Percentiles rank a stretch among this genome's conserved stretches.
phyloP scores from a whole-genome alignment of 1,140 invertebrate species.

The Bombus terrestris region DNA sequence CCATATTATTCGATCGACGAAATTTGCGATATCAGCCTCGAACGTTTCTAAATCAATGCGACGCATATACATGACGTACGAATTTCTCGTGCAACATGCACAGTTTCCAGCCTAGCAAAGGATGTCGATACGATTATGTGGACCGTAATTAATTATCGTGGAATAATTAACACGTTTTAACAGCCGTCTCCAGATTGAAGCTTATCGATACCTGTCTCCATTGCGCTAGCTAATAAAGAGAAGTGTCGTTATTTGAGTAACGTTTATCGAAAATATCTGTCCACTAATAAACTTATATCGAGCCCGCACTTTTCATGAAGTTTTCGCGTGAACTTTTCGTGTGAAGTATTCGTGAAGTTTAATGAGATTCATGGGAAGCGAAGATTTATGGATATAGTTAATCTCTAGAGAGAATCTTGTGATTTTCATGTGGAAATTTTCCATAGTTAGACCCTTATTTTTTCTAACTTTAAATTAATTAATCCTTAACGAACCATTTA shows the following conservation, averaged over 20 bases:
- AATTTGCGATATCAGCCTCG: neutral
- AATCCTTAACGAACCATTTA: neutral
- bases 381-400: neutral
- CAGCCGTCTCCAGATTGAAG: neutral
- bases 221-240: neutral
- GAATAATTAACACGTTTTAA: constrained; percentile 39
- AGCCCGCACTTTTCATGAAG: neutral
- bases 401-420: neutral
- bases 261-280: neutral
- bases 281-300: neutral
- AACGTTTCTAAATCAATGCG: neutral
- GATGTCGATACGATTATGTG: constrained; percentile 19
- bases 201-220: constrained; percentile 1
- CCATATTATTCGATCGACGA: neutral
- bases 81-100: constrained; percentile 10
- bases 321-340: neutral
- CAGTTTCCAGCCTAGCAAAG: constrained; percentile 3
- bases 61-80: no score
- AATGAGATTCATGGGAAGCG: neutral
- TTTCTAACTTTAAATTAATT: neutral
- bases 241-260: neutral
- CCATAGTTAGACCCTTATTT: neutral
- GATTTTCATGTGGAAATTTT: neutral
- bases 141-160: constrained; percentile 50
- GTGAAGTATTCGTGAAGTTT: constrained; percentile 4